Base-by-base conservation (phyloP, 2,797 vertebrate genomes). In the Acropternis orthonyx region DNA sequence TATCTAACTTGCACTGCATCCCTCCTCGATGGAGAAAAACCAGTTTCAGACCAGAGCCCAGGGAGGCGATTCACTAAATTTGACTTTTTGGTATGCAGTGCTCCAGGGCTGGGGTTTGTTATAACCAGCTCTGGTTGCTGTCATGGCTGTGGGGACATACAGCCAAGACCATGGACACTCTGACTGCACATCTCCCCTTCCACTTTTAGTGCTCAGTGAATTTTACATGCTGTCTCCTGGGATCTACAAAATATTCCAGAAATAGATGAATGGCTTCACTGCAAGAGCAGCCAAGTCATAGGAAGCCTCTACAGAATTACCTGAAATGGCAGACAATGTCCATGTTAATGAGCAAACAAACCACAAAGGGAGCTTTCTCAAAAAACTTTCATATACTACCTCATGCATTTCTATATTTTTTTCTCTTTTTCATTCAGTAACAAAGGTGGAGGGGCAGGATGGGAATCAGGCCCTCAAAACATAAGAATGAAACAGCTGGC, bases 21-120 rank as follows among this genome's bases (percentile, higher is more conserved):
- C 32, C 14, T 58, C 48, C 43, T 62, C 0, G 0, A 8, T 12
- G 58, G 30, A 67, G 9, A 6, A 62, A 63, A 62, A 10, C 5
- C 30, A 21, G 14, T 46, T 67, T 78, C 52, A 54, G 14, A 55
- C 8, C 32, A 66, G 26, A 55, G 26, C 9, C 15, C 17, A 55
- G 41, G 7, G 8, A 63, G 1, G 4, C 8, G 18, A 28, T 37
- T 71, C 52, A 51, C 6, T 28, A 39, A 58, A 23, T 74, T 73
- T 62, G 59, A 34, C 26, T 62, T n/a, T 24, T 14, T 43, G 39
- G 10, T 63, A 37, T 12, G 15, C 39, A 46, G 26, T 22, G 22
- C 30, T 63, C 55, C n/a, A 37, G 39, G 10, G 28, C 21, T 59
- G 34, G 14, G 36, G 19, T 22, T 82, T 4, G 0, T 58, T 92